Percentiles rank a stretch among this genome's conserved stretches.
Conservation (phyloP, 2,888 invertebrate genomes). For the Chalcis sispes region DNA sequence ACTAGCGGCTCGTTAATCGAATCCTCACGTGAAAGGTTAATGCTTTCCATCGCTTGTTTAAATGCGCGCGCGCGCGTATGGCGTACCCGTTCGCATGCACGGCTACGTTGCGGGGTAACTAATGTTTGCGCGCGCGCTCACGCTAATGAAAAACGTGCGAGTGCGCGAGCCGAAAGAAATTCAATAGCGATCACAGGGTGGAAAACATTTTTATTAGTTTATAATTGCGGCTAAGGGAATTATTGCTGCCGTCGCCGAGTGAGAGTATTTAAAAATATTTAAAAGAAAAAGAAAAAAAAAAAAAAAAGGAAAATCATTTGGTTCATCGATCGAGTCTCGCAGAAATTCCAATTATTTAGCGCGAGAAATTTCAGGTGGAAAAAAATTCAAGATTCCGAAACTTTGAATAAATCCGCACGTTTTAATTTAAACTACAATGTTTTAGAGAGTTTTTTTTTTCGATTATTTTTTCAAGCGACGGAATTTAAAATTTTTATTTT, state of each 20-base stretch:
- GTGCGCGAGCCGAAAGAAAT: background rate
- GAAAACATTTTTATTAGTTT: constrained; percentile 20
- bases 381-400: no score
- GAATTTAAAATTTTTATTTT: no score
- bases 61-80: background rate
- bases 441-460: no score
- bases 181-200: background rate
- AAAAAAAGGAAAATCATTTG: no score
- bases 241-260: no score
- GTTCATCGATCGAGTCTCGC: no score
- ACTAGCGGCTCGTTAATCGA: constrained; percentile 27
- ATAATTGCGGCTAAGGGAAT: constrained; percentile 7
- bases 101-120: background rate
- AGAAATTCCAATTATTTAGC: no score
- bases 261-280: no score
- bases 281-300: no score
- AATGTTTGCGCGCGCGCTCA: background rate
- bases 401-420: no score
- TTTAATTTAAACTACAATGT: no score
- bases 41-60: constrained; percentile 31
- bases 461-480: no score
- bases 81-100: background rate
- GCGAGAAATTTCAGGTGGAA: background rate
- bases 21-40: constrained; percentile 32
- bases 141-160: constrained; percentile 10